Percentiles rank a stretch among this genome's conserved stretches.
phyloP scores from a whole-genome alignment of 2,113 vertebrate species.

The Quiscalus mexicanus region DNA sequence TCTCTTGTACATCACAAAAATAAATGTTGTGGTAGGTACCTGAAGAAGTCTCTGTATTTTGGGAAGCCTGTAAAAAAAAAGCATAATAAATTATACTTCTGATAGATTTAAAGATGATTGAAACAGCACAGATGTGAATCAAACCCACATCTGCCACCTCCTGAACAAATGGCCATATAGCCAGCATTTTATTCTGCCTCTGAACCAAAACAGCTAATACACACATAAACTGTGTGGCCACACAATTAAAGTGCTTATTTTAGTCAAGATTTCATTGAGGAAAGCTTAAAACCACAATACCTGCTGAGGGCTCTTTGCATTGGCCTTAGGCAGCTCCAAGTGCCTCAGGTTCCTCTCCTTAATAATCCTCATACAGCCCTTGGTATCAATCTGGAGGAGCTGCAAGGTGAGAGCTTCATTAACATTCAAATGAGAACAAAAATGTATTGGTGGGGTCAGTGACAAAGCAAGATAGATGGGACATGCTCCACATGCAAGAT shows the following conservation, averaged over 20 bases:
- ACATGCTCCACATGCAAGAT: background rate
- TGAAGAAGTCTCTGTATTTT: conserved; percentile 1
- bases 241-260: background rate
- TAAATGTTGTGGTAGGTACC: conserved; percentile 54
- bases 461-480: background rate
- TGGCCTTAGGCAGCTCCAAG: background rate
- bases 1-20: conserved; percentile 5
- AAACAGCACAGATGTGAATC: background rate
- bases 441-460: background rate
- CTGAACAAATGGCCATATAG: background rate
- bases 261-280: background rate
- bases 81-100: background rate
- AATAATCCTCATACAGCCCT: conserved; percentile 84
- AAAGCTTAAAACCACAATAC: conserved; percentile 10
- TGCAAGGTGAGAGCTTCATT: conserved; percentile 12
- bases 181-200: background rate
- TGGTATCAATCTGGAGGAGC: conserved; percentile 81
- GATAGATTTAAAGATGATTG: background rate
- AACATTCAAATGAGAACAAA: background rate
- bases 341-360: conserved; percentile 48
- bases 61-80: conserved; percentile 50
- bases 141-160: background rate
- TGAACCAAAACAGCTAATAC: background rate
- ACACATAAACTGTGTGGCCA: background rate
- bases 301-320: background rate